Percentiles rank a stretch among this genome's conserved stretches.
phyloP scores from a whole-genome alignment of 2,888 invertebrate species.

The Tachina fera region DNA sequence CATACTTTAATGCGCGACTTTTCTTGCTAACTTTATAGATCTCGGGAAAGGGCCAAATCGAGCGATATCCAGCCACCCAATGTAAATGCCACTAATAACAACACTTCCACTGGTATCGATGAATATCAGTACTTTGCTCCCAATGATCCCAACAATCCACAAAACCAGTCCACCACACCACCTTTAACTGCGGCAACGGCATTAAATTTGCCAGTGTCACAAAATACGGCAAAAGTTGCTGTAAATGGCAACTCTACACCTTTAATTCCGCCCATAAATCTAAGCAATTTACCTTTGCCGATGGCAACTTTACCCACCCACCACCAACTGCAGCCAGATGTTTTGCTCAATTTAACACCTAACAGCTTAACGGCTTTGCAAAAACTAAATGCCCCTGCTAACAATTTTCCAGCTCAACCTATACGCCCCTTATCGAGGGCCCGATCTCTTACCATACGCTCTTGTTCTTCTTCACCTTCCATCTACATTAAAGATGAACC shows the following conservation, averaged over 20 bases:
- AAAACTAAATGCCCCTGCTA: slow-evolving; percentile 65
- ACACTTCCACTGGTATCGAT: slow-evolving; percentile 75
- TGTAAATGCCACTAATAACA: slow-evolving; percentile 73
- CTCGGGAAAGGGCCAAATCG: slow-evolving; percentile 77
- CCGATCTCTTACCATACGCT: slow-evolving; percentile 71
- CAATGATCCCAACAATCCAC: slow-evolving; percentile 80
- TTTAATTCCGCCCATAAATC: slow-evolving; percentile 17
- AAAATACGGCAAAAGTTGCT: slow-evolving; percentile 6
- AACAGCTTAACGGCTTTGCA: slow-evolving; percentile 74
- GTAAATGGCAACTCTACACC: slow-evolving; percentile 45
- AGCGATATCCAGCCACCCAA: slow-evolving; percentile 62
- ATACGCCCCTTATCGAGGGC: slow-evolving; percentile 63
- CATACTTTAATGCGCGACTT: not conserved
- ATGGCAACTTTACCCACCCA: slow-evolving; percentile 50
- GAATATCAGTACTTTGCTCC: slow-evolving; percentile 81
- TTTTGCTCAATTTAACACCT: slow-evolving; percentile 72
- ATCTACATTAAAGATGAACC: slow-evolving; percentile 81
- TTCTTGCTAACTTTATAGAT: slow-evolving; percentile 73
- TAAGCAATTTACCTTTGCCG: slow-evolving; percentile 15
- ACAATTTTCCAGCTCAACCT: slow-evolving; percentile 36
- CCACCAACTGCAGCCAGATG: slow-evolving; percentile 77
- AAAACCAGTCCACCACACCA: slow-evolving; percentile 74
- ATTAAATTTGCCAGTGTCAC: not conserved
- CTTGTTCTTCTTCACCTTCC: slow-evolving; percentile 80
- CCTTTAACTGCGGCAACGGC: slow-evolving; percentile 14